Conservation (phyloP, 2,888 invertebrate species). For the Timema cristinae region DNA sequence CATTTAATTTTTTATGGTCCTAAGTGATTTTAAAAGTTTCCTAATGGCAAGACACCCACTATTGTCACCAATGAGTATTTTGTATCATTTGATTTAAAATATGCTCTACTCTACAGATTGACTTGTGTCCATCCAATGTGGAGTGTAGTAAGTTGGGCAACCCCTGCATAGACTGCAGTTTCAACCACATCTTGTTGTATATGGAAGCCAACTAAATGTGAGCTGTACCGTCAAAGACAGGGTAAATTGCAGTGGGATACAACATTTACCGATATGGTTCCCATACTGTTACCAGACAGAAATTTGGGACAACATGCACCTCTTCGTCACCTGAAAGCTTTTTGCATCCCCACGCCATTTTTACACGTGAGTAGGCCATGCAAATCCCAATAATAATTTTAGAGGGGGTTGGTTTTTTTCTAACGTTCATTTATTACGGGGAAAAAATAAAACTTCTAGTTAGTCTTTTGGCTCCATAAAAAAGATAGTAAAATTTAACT, state of each 20-base stretch:
- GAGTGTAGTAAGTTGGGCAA: constrained; percentile 64
- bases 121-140: constrained; percentile 49
- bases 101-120: too few relatives aligned
- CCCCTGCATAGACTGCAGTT: constrained; percentile 73
- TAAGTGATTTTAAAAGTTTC: too few relatives aligned
- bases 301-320: constrained; percentile 81
- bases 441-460: background rate
- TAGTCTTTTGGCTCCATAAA: background rate
- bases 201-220: constrained; percentile 67
- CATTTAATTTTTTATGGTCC: too few relatives aligned
- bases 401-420: too few relatives aligned
- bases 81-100: too few relatives aligned
- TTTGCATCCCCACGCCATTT: constrained; percentile 66
- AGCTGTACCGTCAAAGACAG: constrained; percentile 57
- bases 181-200: constrained; percentile 69
- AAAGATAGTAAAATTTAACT: background rate
- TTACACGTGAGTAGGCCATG: constrained; percentile 52
- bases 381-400: too few relatives aligned
- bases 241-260: constrained; percentile 16
- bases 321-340: constrained; percentile 79
- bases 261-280: constrained; percentile 68
- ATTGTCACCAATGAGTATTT: too few relatives aligned
- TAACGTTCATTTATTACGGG: constrained; percentile 24
- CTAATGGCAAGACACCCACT: too few relatives aligned
- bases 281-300: constrained; percentile 95